These are phyloP conservation scores for Panzeria rudis DNA, from an alignment of 2,888 invertebrate species.

Conservation along the genomic window DNA sequence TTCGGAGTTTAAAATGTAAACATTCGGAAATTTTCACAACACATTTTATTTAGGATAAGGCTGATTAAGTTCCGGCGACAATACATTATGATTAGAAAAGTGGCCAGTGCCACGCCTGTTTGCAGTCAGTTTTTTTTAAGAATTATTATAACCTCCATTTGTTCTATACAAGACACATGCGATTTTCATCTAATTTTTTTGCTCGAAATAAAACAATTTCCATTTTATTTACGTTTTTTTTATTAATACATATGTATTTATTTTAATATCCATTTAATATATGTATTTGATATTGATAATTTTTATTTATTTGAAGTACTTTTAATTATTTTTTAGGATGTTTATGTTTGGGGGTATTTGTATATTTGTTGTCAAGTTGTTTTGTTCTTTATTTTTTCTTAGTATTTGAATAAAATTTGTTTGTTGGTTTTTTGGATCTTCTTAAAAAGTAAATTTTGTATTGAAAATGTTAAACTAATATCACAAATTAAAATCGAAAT, in stretches of 20 bases:
- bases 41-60: too few species aligned
- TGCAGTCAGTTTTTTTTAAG: too few species aligned
- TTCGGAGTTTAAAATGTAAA: too few species aligned
- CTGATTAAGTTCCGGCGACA: too few species aligned
- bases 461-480: slow-evolving; percentile 61
- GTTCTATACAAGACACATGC: too few species aligned
- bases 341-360: slow-evolving; percentile 44
- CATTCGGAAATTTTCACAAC: too few species aligned
- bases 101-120: too few species aligned
- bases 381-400: slow-evolving; percentile 38
- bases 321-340: slow-evolving; percentile 56
- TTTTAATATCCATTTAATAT: slow-evolving; percentile 72
- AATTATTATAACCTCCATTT: too few species aligned
- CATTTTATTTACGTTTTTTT: slow-evolving; percentile 30
- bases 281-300: slow-evolving; percentile 68
- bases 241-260: slow-evolving; percentile 58
- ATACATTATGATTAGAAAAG: too few species aligned
- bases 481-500: slow-evolving; percentile 67
- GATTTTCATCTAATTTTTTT: too few species aligned
- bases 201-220: slow-evolving; percentile 9
- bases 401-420: slow-evolving; percentile 55
- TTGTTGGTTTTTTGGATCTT: slow-evolving; percentile 27
- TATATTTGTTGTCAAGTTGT: slow-evolving; percentile 27
- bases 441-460: slow-evolving; percentile 43
- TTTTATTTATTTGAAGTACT: slow-evolving; percentile 55